Evolutionary conservation across 2,888 invertebrate genomes (phyloP).

Genomic region (Erannis defoliaria): DNA sequence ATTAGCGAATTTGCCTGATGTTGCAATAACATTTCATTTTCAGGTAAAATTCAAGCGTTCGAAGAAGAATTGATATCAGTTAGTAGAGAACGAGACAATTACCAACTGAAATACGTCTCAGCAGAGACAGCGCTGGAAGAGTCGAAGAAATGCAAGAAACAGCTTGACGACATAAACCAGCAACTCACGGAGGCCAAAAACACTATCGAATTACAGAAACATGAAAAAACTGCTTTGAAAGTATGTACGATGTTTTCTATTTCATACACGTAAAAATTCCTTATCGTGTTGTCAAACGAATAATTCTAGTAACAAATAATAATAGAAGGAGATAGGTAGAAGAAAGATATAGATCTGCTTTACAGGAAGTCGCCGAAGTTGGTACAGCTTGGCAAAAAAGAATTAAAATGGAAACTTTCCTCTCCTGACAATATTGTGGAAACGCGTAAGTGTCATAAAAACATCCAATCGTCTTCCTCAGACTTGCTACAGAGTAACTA

Average conservation of each 20-base stretch:
- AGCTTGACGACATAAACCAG: constrained; percentile 82
- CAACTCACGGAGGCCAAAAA: constrained; percentile 74
- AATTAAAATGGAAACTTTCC: too few relatives aligned
- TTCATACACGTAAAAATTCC: background rate
- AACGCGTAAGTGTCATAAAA: too few relatives aligned
- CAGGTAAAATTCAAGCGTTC: constrained; percentile 78
- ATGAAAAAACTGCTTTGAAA: constrained; percentile 77
- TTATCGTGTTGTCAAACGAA: background rate
- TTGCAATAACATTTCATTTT: constrained; percentile 31
- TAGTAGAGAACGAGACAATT: constrained; percentile 78
- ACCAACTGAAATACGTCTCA: constrained; percentile 79
- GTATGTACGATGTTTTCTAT: constrained; percentile 56
- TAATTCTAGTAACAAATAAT: too few relatives aligned
- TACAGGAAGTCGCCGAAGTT: too few relatives aligned
- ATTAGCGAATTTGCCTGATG: background rate
- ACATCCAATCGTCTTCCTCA: too few relatives aligned
- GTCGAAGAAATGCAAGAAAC: constrained; percentile 84
- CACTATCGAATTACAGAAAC: constrained; percentile 77
- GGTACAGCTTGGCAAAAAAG: too few relatives aligned
- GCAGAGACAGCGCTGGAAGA: constrained; percentile 84
- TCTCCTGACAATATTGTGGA: too few relatives aligned
- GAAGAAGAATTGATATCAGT: constrained; percentile 80
- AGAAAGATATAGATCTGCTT: too few relatives aligned
- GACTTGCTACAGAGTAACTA: too few relatives aligned
- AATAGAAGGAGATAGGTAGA: too few relatives aligned